phyloP scores from a whole-genome alignment of 2,113 vertebrate genomes.

The Sinocyclocheilus anophthalmus region DNA sequence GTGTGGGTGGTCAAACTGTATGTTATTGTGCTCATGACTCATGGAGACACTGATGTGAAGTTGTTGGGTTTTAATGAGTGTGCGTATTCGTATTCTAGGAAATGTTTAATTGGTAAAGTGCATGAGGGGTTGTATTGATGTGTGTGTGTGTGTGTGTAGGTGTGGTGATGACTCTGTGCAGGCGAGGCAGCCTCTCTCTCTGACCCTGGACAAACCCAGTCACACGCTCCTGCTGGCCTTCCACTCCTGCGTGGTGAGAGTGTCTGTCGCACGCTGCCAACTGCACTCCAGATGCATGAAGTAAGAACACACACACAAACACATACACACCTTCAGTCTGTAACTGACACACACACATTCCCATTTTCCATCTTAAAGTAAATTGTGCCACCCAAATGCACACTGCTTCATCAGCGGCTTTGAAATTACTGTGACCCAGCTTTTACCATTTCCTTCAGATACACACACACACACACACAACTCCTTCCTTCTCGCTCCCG shows the following conservation, averaged over 20 bases:
- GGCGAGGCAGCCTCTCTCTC: conserved; percentile 84
- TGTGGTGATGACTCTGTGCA: conserved; percentile 80
- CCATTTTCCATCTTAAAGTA: background rate
- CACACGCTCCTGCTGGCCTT: conserved; percentile 89
- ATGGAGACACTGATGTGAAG: background rate
- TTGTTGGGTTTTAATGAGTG: conserved; percentile 28
- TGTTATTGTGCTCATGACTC: background rate
- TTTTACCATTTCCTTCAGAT: conserved; percentile 32
- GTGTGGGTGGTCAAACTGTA: background rate
- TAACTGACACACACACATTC: conserved; percentile 9
- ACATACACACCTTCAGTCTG: background rate
- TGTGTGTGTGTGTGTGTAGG: conserved; percentile 67
- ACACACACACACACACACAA: background rate
- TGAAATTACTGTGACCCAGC: conserved; percentile 20
- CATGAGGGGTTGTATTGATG: background rate
- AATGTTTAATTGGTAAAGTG: background rate
- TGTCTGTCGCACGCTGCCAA: conserved; percentile 90
- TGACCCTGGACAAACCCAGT: conserved; percentile 85
- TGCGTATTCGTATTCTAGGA: conserved; percentile 20
- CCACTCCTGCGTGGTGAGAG: conserved; percentile 86
- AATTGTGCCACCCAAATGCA: background rate
- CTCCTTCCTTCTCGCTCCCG: conserved; percentile 1
- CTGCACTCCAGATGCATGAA: conserved; percentile 93
- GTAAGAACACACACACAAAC: conserved; percentile 74
- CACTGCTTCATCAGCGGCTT: conserved; percentile 15